A percentile compares a stretch with the other conserved stretches of the same genome.
Evolutionary conservation across 1,140 invertebrate genomes (phyloP).

Genomic region (Nasonia longicornis): DNA sequence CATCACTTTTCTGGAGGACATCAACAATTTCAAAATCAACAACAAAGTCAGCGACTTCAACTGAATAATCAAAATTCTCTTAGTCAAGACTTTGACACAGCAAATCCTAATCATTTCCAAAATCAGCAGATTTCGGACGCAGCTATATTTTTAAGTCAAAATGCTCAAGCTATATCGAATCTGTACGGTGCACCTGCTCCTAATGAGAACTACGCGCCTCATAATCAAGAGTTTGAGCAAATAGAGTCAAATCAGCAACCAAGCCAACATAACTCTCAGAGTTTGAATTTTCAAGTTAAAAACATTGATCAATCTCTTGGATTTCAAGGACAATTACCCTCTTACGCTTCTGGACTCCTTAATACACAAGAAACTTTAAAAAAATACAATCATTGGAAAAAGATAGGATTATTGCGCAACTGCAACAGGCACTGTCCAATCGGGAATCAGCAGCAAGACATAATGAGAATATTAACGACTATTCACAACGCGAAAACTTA

Average conservation of each 20-base stretch:
- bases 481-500: constrained; percentile 1
- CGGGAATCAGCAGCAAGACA: constrained; percentile 52
- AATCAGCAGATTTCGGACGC: constrained; percentile 63
- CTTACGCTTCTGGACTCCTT: constrained; percentile 60
- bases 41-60: constrained; percentile 28
- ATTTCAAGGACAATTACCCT: constrained; percentile 53
- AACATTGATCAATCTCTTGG: constrained; percentile 41
- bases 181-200: constrained; percentile 59
- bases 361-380: constrained; percentile 55
- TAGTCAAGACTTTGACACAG: background rate
- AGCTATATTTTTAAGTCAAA: constrained; percentile 60
- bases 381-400: constrained; percentile 62
- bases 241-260: constrained; percentile 46
- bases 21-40: background rate
- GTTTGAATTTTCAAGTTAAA: constrained; percentile 41
- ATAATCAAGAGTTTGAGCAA: constrained; percentile 48
- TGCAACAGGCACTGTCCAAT: constrained; percentile 56
- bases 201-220: constrained; percentile 60
- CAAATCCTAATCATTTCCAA: constrained; percentile 47
- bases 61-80: constrained; percentile 9
- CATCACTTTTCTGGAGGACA: constrained; percentile 10
- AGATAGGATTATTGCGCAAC: constrained; percentile 59
- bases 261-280: constrained; percentile 39
- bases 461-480: constrained; percentile 45
- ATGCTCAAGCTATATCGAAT: constrained; percentile 64